Evolutionary conservation across 2,888 invertebrate species (phyloP).

Genomic region (Formica aserva): DNA sequence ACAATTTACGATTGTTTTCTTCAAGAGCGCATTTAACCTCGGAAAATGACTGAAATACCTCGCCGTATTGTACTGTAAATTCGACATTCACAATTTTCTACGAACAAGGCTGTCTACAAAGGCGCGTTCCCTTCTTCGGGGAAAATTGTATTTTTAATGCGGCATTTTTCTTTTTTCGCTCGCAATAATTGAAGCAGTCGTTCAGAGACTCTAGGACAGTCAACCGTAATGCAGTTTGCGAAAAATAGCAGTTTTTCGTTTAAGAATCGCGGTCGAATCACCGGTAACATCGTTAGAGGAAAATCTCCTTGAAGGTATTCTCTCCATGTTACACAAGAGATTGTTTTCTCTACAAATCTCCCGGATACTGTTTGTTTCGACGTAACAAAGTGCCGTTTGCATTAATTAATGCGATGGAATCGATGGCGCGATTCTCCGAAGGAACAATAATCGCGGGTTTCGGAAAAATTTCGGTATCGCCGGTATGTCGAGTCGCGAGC

Average conservation of each 20-base stretch:
- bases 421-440: constrained; percentile 2
- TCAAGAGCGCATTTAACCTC: constrained; percentile 48
- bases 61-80: constrained; percentile 43
- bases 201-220: not conserved
- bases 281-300: not conserved
- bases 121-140: not conserved
- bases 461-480: constrained; percentile 18
- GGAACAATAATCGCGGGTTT: not conserved
- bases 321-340: not conserved
- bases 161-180: not conserved
- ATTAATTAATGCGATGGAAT: constrained; percentile 20
- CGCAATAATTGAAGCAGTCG: constrained; percentile 29
- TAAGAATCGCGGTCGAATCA: not conserved
- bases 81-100: constrained; percentile 35
- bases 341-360: not conserved
- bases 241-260: not conserved
- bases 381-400: constrained; percentile 28
- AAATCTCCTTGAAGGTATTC: not conserved
- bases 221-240: not conserved
- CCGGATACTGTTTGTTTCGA: not conserved
- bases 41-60: constrained; percentile 16
- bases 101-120: not conserved
- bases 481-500: not conserved
- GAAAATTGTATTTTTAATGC: constrained; percentile 44
- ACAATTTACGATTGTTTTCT: constrained; percentile 50